Percentiles rank a stretch among this genome's conserved stretches.
Conservation (phyloP, 2,797 vertebrate species). For the Diplodus puntazzo region DNA sequence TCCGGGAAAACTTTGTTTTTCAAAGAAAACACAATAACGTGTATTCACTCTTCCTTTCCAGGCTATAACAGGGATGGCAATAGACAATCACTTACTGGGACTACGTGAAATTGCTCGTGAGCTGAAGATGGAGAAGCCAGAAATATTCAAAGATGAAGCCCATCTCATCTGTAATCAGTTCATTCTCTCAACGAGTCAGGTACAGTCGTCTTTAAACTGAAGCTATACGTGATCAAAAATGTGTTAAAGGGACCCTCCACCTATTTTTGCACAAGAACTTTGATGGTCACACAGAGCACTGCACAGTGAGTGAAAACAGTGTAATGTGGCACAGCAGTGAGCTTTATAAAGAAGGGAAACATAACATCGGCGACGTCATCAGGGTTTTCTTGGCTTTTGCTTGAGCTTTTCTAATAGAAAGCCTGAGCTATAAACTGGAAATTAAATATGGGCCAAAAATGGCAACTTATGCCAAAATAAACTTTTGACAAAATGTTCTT, state of each 20-base stretch:
- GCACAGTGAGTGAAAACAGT: neutral
- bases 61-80: slow-evolving; percentile 94
- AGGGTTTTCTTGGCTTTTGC: neutral
- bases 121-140: slow-evolving; percentile 88
- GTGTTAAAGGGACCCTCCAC: neutral
- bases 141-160: slow-evolving; percentile 93
- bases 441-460: no score
- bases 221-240: neutral
- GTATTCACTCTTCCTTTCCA: slow-evolving; percentile 61
- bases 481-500: no score
- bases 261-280: neutral
- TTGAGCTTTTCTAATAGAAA: neutral
- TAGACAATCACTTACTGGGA: slow-evolving; percentile 96
- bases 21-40: neutral
- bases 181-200: slow-evolving; percentile 98
- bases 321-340: neutral
- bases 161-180: slow-evolving; percentile 93
- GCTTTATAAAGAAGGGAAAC: neutral
- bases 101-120: slow-evolving; percentile 91
- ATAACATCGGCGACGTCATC: neutral
- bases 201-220: slow-evolving; percentile 54
- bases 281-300: neutral
- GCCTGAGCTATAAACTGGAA: neutral
- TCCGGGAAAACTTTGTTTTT: neutral
- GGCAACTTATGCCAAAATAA: no score